Base-by-base conservation (phyloP, 2,113 vertebrate species). In the Trematomus loennbergii region DNA sequence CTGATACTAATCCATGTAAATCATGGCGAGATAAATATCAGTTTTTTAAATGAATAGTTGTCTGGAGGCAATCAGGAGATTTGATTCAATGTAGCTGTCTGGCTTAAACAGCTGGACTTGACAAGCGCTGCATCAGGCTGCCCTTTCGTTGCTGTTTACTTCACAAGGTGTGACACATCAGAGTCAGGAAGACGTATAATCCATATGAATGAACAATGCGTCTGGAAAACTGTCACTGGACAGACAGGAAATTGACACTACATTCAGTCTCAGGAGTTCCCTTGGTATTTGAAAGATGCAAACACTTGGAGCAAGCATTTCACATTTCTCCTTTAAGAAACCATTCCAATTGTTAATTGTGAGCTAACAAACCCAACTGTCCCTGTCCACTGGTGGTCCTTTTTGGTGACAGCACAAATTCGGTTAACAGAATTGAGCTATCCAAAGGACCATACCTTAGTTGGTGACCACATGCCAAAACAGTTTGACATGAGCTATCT, bases 61-160 rank as follows among this genome's bases (percentile, higher is more conserved):
- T 72, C 29, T 65, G 45, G 13, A 70, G 15, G 53, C 15, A 17
- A 67, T 33, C 18, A 67, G 18, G 48, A 73, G 53, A 46, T 74
- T 40, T 73, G 62, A 69, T 49, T 72, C 53, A 68, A 13, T 67
- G 22, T 15, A 71, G 50, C 55, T 59, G 49, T 72, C 75, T 75
- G 33, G 64, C 49, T 63, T 69, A 84, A 75, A 80, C 61, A 83
- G 29, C 52, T 71, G 70, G 65, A 40, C 33, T 63, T 73, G 83
- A 90, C 76, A 83, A 84, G 67, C 12, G 17, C 69, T 69, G 64
- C 72, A 63, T 79, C 72, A 75, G 64, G 81, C 54, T 74, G 59
- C 74, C 85, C 17, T 29, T 12, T 15, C 43, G 11, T 76, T 2
- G 63, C 60, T 57, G 61, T 60, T 87, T 79, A 67, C 46, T 8